These are phyloP conservation scores for Microhierax caerulescens DNA, from an alignment of 2,797 vertebrate species.

Conservation along the genomic window DNA sequence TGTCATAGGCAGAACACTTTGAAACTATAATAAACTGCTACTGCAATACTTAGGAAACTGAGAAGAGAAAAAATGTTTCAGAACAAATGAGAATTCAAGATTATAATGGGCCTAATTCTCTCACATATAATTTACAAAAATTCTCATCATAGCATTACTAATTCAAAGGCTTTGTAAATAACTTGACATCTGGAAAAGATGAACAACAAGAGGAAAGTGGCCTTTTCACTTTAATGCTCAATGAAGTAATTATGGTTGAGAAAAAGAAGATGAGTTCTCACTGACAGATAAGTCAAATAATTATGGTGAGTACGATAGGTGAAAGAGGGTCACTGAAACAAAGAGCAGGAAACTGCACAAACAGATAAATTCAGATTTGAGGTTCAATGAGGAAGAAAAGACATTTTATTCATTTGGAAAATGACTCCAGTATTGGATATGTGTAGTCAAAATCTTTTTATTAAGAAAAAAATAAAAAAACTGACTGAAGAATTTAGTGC, in stretches of 20 bases:
- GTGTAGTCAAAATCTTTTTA: constrained; percentile 36
- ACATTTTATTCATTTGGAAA: constrained; percentile 75
- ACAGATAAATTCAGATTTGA: constrained; percentile 73
- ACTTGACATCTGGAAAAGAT: constrained; percentile 53
- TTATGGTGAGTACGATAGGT: constrained; percentile 61
- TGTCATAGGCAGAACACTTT: constrained; percentile 31
- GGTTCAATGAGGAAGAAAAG: constrained; percentile 72
- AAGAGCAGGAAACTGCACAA: constrained; percentile 73
- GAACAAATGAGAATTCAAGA: constrained; percentile 41
- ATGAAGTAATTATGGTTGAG: constrained; percentile 38
- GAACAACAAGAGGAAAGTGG: constrained; percentile 48
- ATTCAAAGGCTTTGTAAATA: constrained; percentile 69
- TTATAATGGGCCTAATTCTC: background rate
- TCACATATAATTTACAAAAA: constrained; percentile 13
- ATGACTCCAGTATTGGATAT: constrained; percentile 49
- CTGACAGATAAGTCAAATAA: constrained; percentile 67
- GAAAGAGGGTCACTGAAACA: constrained; percentile 69
- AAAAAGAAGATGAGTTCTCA: constrained; percentile 48
- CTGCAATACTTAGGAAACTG: background rate
- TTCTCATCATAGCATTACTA: constrained; percentile 43
- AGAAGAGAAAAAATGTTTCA: constrained; percentile 30
- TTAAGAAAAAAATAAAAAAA: constrained; percentile 3
- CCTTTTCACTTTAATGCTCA: constrained; percentile 62
- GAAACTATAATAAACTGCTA: background rate
- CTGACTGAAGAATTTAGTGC: background rate